Evolutionary conservation across 2,888 invertebrate species (phyloP).

Genomic region (Helleia helle): DNA sequence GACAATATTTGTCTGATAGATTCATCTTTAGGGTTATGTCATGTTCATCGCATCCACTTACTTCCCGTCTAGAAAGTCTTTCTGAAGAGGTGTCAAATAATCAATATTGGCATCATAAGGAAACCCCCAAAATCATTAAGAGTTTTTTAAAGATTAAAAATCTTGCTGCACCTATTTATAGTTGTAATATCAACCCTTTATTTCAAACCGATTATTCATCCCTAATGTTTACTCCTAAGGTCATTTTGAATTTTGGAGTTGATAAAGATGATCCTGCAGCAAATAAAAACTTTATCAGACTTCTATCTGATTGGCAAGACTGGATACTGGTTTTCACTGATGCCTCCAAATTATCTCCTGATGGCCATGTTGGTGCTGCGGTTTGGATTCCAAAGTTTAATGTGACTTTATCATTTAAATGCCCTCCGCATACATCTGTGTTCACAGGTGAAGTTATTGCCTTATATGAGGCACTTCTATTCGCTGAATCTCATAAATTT

Average conservation of each 20-base stretch:
- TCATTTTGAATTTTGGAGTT: too few species aligned
- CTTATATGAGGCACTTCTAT: too few species aligned
- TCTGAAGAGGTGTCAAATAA: constrained; percentile 3
- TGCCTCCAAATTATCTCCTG: neutral
- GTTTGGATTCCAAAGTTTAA: neutral
- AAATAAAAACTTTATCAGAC: neutral
- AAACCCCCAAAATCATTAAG: constrained; percentile 10
- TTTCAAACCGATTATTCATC: neutral
- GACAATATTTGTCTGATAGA: neutral
- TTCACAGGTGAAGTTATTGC: too few species aligned
- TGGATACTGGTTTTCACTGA: neutral
- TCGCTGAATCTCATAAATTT: neutral
- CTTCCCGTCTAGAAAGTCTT: too few species aligned
- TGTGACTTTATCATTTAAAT: neutral
- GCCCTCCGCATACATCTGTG: too few species aligned
- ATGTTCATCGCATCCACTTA: neutral
- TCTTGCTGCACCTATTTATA: too few species aligned
- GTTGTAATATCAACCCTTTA: neutral
- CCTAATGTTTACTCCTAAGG: neutral
- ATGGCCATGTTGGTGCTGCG: neutral
- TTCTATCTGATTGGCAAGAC: neutral
- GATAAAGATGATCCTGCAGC: too few species aligned
- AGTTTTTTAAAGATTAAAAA: neutral
- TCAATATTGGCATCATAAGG: constrained; percentile 3
- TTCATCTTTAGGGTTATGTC: neutral